phyloP scores from a whole-genome alignment of 2,113 vertebrate genomes.

The Lathamus discolor region DNA sequence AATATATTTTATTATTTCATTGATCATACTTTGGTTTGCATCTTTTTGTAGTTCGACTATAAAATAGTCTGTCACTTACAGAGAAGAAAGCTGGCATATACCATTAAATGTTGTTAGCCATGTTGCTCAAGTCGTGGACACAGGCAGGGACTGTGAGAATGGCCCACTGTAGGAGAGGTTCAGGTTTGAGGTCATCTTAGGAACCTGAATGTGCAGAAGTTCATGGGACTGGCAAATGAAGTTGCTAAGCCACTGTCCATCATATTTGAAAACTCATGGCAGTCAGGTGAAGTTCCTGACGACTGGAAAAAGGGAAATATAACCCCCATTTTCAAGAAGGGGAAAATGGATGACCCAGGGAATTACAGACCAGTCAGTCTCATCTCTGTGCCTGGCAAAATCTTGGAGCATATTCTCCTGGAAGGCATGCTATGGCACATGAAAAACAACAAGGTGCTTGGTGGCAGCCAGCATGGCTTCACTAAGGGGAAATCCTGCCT shows the following conservation, averaged over 20 bases:
- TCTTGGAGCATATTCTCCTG: too few relatives aligned
- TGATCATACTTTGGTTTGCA: neutral
- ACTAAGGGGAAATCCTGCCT: too few relatives aligned
- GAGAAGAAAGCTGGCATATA: fast-evolving
- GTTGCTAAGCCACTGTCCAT: neutral
- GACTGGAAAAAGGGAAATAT: neutral
- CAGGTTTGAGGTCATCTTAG: neutral
- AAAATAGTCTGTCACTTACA: neutral
- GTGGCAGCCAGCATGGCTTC: too few relatives aligned
- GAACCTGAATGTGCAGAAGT: neutral
- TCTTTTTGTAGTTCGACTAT: neutral
- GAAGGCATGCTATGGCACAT: too few relatives aligned
- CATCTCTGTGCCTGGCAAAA: too few relatives aligned
- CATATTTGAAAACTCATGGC: neutral
- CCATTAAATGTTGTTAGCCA: neutral
- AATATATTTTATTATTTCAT: neutral
- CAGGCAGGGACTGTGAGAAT: neutral
- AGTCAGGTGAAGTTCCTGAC: neutral
- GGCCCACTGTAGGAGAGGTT: neutral
- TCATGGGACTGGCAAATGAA: neutral
- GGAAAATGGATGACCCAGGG: too few relatives aligned
- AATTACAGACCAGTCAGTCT: too few relatives aligned
- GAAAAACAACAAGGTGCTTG: too few relatives aligned
- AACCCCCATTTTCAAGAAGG: neutral
- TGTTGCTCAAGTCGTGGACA: neutral